Conservation (phyloP, 2,888 invertebrate species). For the Ornithoptera alexandrae region DNA sequence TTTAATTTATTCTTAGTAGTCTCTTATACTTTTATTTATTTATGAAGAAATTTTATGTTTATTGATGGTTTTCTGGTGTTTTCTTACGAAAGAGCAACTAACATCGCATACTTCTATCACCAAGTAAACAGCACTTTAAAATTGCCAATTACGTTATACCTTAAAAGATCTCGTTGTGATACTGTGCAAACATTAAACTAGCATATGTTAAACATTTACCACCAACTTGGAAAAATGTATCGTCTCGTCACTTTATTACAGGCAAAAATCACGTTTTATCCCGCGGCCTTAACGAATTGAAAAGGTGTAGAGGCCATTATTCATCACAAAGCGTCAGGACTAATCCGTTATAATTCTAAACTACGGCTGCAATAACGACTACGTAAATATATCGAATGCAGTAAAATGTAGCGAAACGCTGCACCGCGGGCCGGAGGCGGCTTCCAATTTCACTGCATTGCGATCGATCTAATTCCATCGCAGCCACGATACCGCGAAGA, state of each 20-base stretch:
- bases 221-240: neutral
- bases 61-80: too few species aligned
- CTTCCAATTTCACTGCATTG: conserved; percentile 66
- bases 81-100: too few species aligned
- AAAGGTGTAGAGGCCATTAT: neutral
- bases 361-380: conserved; percentile 36
- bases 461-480: conserved; percentile 62
- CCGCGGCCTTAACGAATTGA: neutral
- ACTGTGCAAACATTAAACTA: too few species aligned
- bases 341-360: conserved; percentile 4
- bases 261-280: neutral
- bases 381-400: conserved; percentile 75
- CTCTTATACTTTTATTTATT: too few species aligned
- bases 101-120: too few species aligned
- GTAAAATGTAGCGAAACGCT: conserved; percentile 52
- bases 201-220: too few species aligned
- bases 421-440: conserved; percentile 41
- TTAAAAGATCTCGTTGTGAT: too few species aligned
- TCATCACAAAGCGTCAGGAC: neutral
- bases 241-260: neutral
- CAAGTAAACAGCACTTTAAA: too few species aligned
- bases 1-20: too few species aligned
- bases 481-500: conserved; percentile 40
- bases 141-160: too few species aligned
- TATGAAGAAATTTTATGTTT: too few species aligned